A percentile compares a stretch with the other conserved stretches of the same genome.
phyloP scores from a whole-genome alignment of 1,140 invertebrate species.

The Lethrus apterus region DNA sequence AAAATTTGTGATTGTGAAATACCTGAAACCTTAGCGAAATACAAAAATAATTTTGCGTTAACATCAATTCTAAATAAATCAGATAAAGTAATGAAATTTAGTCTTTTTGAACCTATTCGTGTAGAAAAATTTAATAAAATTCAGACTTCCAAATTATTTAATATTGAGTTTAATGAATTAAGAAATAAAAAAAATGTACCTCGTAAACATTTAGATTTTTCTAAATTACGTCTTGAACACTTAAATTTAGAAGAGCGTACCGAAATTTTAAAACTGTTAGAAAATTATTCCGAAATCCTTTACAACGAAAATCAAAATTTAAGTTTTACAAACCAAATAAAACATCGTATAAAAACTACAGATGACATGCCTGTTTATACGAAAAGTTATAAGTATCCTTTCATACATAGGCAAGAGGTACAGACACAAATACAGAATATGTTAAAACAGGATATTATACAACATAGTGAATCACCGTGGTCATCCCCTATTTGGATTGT shows the following conservation, averaged over 20 bases:
- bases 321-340: conserved; percentile 18
- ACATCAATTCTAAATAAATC: too few relatives aligned
- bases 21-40: too few relatives aligned
- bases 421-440: conserved; percentile 19
- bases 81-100: too few relatives aligned
- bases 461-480: conserved; percentile 28
- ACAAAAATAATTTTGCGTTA: too few relatives aligned
- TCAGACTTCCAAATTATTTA: too few relatives aligned
- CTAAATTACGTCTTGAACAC: background rate
- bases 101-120: too few relatives aligned
- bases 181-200: too few relatives aligned
- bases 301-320: conserved; percentile 11
- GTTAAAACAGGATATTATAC: conserved; percentile 22
- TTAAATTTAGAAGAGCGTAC: background rate
- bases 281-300: conserved; percentile 13
- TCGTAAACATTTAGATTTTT: too few relatives aligned
- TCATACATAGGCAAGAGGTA: too few relatives aligned
- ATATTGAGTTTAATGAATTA: too few relatives aligned
- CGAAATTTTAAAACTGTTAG: background rate
- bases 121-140: too few relatives aligned
- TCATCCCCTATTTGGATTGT: conserved; percentile 29
- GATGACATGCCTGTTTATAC: conserved; percentile 17
- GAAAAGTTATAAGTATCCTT: conserved; percentile 17
- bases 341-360: conserved; percentile 17
- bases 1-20: too few relatives aligned